Evolutionary conservation across 1,140 invertebrate species (phyloP).

Genomic region (Paralvinella palmiformis): DNA sequence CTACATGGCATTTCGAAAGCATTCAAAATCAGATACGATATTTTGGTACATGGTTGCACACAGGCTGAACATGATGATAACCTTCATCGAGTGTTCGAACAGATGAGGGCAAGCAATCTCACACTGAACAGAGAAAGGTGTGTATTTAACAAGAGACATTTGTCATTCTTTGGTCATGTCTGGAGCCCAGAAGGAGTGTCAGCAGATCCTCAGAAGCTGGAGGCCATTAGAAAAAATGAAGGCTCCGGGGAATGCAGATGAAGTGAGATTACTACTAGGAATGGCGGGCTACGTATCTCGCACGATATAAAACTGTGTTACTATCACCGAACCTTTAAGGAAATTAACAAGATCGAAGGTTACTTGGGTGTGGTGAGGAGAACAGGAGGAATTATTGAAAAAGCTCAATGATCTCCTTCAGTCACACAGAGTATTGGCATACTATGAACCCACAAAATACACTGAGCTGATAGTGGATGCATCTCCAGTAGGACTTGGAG

Average conservation of each 20-base stretch:
- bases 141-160: neutral
- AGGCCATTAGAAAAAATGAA: neutral
- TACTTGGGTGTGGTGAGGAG: constrained; percentile 13
- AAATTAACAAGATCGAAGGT: constrained; percentile 4
- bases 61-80: too few relatives aligned
- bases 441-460: neutral
- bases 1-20: neutral
- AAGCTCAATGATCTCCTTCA: constrained; percentile 8
- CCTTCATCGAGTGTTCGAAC: neutral
- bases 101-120: neutral
- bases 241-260: constrained; percentile 1
- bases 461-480: constrained; percentile 8
- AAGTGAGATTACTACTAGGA: too few relatives aligned
- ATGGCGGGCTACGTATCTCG: too few relatives aligned
- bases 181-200: too few relatives aligned
- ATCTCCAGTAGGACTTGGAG: constrained; percentile 1
- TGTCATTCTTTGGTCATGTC: constrained; percentile 2
- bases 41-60: constrained; percentile 5
- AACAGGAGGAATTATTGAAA: constrained; percentile 16
- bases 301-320: too few relatives aligned
- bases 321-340: constrained; percentile 3
- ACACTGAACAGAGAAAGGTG: too few relatives aligned
- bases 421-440: constrained; percentile 1
- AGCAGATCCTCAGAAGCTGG: neutral
- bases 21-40: too few relatives aligned